Percentiles rank a stretch among this genome's conserved stretches.
Evolutionary conservation across 2,797 vertebrate species (phyloP).

Genomic region (Lophotriccus pileatus): DNA sequence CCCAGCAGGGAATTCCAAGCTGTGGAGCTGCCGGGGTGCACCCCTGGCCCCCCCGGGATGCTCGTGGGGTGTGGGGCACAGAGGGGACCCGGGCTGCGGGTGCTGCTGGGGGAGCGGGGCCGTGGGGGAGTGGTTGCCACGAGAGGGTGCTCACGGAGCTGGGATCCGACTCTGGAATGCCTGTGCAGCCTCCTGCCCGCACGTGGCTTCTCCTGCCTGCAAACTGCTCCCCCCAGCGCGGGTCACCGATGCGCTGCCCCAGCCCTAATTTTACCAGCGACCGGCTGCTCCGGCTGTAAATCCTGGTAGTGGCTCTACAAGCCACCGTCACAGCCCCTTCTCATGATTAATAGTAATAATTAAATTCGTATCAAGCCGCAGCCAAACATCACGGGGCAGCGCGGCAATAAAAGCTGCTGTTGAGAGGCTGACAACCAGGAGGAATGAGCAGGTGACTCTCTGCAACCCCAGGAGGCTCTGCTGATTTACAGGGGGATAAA

Average conservation of each 20-base stretch:
- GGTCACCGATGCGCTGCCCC: not conserved
- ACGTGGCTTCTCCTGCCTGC: not conserved
- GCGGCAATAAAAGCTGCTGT: not conserved
- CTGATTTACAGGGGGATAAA: not conserved
- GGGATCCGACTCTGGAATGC: not conserved
- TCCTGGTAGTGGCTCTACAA: not conserved
- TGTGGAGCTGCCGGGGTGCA: accelerated
- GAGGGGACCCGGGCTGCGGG: accelerated
- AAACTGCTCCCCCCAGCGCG: accelerated
- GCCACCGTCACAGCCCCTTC: not conserved
- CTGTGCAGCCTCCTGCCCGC: not conserved
- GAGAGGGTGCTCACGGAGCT: not conserved
- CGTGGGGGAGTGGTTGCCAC: not conserved
- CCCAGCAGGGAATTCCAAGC: not conserved
- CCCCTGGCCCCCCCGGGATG: accelerated
- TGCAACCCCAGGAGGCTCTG: not conserved
- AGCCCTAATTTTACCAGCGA: not conserved
- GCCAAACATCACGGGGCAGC: not conserved
- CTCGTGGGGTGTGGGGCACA: not conserved
- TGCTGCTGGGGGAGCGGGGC: not conserved
- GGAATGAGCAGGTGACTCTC: not conserved
- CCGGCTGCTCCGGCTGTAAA: not conserved
- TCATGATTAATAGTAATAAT: not conserved
- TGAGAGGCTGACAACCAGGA: not conserved
- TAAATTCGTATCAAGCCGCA: not conserved